Base-by-base conservation (phyloP, 2,888 invertebrate species). In the Eustalomyia histrio region DNA sequence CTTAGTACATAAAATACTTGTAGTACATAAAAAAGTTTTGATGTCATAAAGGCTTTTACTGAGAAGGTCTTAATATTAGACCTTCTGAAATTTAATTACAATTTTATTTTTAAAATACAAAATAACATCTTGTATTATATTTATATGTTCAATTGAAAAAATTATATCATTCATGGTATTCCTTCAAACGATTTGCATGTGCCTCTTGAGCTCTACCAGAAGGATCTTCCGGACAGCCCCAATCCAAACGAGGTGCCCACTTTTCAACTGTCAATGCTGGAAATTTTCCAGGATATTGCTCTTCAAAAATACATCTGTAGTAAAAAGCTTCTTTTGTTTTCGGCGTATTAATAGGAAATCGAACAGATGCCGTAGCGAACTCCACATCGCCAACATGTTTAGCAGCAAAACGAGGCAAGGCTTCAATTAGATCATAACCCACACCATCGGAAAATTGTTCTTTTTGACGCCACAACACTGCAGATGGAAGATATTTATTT, bases 401-500 rank as follows among this genome's bases (percentile, higher is more conserved):
- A 6, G 94, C 92, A 14, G 95, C 92, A 80, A 87, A 87, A 7
- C 84, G 82, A 0, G 89, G 88, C 55, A 91, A 89, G 43, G 87
- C 87, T 64, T 91, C 89, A 29, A 91, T 91, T 89, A 90, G 90
- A 6, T 88, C 87, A 47, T 91, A 91, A 18, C 91, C 91, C 0
- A 91, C 91, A 35, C 91, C 91, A 83, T 91, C 91, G 0, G 90
- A 90, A 87, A 97, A 97, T 18, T 96, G 96, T 90, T 98, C 98
- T 91, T 98, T 98, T 86, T 96, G 97, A 60, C 98, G 93, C 97
- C 98, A 98, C 24, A 98, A 91, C 86, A 98, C 97, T 35, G 95
- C 94, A 75, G 95, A 92, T 0, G 98, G 98, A 72, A 98, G 90
- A 79, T 93, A 94, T 64, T 92, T 92, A 24, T 92, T 93, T 29